A percentile compares a stretch with the other conserved stretches of the same genome.
Conservation (phyloP, 2,113 vertebrate species). For the Poecile atricapillus region DNA sequence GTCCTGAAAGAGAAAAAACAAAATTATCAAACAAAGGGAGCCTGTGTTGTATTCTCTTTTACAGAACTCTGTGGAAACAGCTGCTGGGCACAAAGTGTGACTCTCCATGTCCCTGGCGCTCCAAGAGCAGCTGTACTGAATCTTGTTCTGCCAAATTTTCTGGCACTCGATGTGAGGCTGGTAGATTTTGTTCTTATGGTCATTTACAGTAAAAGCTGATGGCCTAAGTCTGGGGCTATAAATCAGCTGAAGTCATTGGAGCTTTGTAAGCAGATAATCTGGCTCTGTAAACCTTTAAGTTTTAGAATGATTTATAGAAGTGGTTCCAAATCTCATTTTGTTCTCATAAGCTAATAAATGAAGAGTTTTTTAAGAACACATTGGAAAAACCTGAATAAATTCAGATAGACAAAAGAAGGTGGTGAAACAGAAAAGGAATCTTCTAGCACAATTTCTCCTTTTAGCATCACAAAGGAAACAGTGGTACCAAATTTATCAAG, state of each 20-base stretch:
- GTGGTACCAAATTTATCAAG: neutral
- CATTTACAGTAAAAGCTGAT: neutral
- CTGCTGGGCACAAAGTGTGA: neutral
- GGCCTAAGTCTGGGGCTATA: neutral
- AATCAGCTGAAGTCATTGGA: neutral
- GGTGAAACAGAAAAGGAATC: neutral
- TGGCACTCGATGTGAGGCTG: neutral
- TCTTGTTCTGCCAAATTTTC: neutral
- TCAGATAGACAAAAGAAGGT: neutral
- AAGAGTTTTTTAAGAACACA: neutral
- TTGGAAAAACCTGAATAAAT: neutral
- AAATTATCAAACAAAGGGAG: neutral
- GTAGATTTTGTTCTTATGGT: neutral
- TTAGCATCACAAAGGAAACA: neutral
- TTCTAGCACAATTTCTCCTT: neutral
- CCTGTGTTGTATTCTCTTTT: neutral
- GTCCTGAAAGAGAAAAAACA: constrained; percentile 61
- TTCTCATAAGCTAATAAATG: neutral
- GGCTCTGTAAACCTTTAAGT: neutral
- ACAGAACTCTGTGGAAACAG: neutral
- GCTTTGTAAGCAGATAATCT: constrained; percentile 4
- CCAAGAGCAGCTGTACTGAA: neutral
- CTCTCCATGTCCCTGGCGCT: neutral
- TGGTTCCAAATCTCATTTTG: neutral
- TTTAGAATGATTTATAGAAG: neutral